Base-by-base conservation (phyloP, 2,888 invertebrate genomes). In the Calameuta filiformis region DNA sequence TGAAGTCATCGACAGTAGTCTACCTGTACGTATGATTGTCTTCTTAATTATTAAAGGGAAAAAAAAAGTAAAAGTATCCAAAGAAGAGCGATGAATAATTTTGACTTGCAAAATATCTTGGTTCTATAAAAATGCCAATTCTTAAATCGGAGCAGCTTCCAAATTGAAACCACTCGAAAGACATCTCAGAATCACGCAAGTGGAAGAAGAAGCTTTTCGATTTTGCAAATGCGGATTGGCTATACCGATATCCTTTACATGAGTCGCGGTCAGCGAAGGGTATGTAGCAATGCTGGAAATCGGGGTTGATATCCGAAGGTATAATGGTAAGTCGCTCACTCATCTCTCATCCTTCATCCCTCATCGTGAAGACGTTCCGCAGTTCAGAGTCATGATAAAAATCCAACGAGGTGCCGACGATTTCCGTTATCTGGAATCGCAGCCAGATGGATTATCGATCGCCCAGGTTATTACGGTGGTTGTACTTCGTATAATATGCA, bases 371-470 rank as follows among this genome's bases (percentile, higher is more conserved):
- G 23, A 56, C 56, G 56, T 56, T 56, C 56, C 56, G 69, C 75
- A 76, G 69, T 68, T 73, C 76, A 12, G 69, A 73, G 73, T 34
- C 71, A 73, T 76, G 80, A 82, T 81, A 85, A 85, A 86, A 82
- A 83, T 85, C 84, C 81, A 79, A 81, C 77, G 80, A 80, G 79
- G 79, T 79, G 73, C 74, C 79, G 73, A 77, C 77, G 82, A 83
- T 83, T 81, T 81, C 82, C 81, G 82, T 84, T 86, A 83, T 84
- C 83, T 80, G 69, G 78, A 78, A 83, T 85, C 84, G 76, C 76
- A 78, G 76, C 75, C 68, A 78, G 81, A 84, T 83, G 79, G 81
- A 81, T 81, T 85, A 85, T 85, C 79, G 86, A 85, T 84, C 83
- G 81, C 34, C 73, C 73, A 78, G 31, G 71, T 83, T 85, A 83